These are phyloP conservation scores for Tromatobia lineatoria DNA, from an alignment of 2,888 invertebrate genomes.

Conservation along the genomic window DNA sequence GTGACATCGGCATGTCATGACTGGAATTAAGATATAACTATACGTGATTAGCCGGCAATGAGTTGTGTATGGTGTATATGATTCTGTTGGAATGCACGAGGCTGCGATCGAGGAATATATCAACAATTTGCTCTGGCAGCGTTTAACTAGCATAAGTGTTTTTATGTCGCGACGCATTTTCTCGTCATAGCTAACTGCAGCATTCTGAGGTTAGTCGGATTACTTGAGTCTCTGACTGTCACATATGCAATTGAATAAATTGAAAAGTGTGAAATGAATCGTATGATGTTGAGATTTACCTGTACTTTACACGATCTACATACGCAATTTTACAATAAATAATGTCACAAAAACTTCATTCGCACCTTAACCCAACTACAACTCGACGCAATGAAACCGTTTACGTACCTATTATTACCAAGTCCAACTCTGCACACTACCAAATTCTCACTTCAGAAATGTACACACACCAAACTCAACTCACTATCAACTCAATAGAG, in stretches of 20 bases:
- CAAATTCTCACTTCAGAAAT: not conserved
- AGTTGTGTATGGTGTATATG: not conserved
- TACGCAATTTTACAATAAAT: not conserved
- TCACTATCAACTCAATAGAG: not conserved
- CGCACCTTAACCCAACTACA: not conserved
- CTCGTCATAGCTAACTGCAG: not conserved
- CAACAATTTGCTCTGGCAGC: conserved; percentile 14
- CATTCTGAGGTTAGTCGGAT: not conserved
- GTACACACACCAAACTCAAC: not conserved
- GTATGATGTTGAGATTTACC: too few relatives aligned
- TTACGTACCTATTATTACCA: not conserved
- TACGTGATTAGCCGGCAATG: conserved; percentile 27
- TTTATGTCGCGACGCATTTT: not conserved
- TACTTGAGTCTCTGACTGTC: not conserved
- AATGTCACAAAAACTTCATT: not conserved
- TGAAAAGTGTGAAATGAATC: too few relatives aligned
- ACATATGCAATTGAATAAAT: not conserved
- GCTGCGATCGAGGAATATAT: conserved; percentile 41
- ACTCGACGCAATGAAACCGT: not conserved
- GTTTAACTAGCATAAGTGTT: conserved; percentile 1
- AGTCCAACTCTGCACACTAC: not conserved
- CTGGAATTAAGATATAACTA: conserved; percentile 22
- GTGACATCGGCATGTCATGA: conserved; percentile 48
- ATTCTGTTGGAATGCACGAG: conserved; percentile 18
- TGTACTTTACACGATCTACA: too few relatives aligned